Evolutionary conservation across 2,797 vertebrate species (phyloP), one percentile per base, ranked within the genome.

Genomic region (Pterois miles): DNA sequence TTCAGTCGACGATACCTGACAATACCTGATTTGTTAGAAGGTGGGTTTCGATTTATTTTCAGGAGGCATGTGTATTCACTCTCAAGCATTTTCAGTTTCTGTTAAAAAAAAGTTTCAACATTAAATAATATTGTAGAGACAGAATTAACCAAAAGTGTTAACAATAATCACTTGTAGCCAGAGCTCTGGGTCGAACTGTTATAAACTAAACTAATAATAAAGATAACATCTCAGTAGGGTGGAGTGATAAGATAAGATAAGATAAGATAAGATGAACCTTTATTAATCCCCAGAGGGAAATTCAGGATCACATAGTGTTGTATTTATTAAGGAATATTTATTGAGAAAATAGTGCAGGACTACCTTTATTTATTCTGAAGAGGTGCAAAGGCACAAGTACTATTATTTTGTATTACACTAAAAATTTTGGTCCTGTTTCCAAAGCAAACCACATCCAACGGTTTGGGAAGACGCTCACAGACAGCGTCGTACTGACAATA

Each of bases 11-110:
- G 22, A 4, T 10, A n/a, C 29, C n/a, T n/a, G n/a, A n/a, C 5
- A 18, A 6, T 79, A 92, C 91, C 91, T 89, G 86, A 59, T 71
- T 66, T 78, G 62, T 88, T 78, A 23, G 59, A 83, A 0, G 77
- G 66, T 33, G 77, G 77, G 33, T 88, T 79, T 65, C 20, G 82
- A 67, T 83, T 72, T n/a, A 86, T 84, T 81, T 86, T 92, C 64
- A 40, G 69, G 34, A 70, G 78, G 73, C 91, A 92, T 53, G 71
- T 74, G 59, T 87, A 66, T 60, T 90, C 69, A 40, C 67, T 82
- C 56, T 89, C 84, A 22, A 84, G 69, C 11, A 84, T 54, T 72
- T 90, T 87, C 25, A 81, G 13, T 56, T 85, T 87, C 91, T 92
- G 71, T 54, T 20, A 58, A 38, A 48, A 73, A 33, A 22, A 14